These are phyloP conservation scores for Paramuricea clavata DNA, from an alignment of 92 coral and sea anemone genomes.

Conservation along the genomic window DNA sequence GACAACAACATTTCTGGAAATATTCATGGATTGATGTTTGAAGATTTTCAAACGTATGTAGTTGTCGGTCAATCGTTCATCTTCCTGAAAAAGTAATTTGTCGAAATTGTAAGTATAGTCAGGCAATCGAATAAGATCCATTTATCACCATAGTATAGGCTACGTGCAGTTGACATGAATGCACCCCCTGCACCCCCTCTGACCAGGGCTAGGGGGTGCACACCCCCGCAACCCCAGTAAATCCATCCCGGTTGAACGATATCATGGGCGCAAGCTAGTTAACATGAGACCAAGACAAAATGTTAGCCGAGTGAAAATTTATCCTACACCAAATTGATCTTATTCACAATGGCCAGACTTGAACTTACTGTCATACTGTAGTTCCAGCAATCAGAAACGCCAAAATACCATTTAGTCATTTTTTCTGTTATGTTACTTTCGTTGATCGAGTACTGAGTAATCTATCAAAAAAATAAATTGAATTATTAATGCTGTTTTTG, in stretches of 20 bases:
- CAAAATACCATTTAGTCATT: constrained; percentile 4
- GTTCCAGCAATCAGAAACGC: constrained; percentile 40
- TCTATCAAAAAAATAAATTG: neutral
- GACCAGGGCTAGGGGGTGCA: too few species aligned
- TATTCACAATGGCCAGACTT: neutral
- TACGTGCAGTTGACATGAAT: too few species aligned
- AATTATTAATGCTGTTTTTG: too few species aligned
- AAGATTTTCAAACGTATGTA: constrained; percentile 4
- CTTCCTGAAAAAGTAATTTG: neutral
- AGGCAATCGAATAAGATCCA: too few species aligned
- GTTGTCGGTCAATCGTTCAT: neutral
- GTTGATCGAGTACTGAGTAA: neutral
- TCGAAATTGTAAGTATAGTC: neutral
- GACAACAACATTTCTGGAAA: neutral
- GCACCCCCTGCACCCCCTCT: too few species aligned
- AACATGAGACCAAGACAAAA: too few species aligned
- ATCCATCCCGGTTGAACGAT: too few species aligned
- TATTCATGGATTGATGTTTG: neutral
- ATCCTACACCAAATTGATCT: neutral
- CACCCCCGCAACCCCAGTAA: too few species aligned
- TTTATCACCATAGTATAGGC: too few species aligned
- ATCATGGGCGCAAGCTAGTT: too few species aligned
- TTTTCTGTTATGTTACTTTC: neutral
- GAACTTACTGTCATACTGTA: constrained; percentile 11
- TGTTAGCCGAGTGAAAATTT: too few species aligned